A percentile compares a stretch with the other conserved stretches of the same genome.
Conservation (phyloP, 2,113 vertebrate species). For the Talpa occidentalis region DNA sequence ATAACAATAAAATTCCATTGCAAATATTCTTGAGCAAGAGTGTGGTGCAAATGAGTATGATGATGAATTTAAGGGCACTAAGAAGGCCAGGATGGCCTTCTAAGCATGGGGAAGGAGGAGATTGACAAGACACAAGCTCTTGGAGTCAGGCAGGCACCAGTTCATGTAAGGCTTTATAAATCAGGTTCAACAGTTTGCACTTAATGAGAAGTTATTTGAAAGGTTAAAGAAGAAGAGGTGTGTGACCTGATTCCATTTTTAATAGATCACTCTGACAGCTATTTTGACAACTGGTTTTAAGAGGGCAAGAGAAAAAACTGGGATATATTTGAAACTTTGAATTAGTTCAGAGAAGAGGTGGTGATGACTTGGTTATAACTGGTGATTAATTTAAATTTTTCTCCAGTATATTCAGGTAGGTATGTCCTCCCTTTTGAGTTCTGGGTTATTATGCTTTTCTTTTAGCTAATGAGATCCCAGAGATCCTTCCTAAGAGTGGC, state of each 20-base stretch:
- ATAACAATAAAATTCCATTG: background rate
- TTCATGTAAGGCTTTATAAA: background rate
- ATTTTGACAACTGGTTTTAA: background rate
- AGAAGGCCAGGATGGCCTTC: background rate
- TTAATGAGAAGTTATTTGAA: conserved; percentile 2
- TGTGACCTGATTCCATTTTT: conserved; percentile 37
- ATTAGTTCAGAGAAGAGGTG: background rate
- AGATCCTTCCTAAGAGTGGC: background rate
- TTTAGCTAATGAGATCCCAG: background rate
- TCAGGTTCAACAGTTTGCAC: background rate
- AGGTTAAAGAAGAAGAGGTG: background rate
- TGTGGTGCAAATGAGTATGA: background rate
- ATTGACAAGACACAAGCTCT: background rate
- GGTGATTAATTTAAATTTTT: background rate
- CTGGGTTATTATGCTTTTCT: background rate
- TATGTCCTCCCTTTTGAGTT: background rate
- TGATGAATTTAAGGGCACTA: background rate
- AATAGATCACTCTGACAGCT: background rate
- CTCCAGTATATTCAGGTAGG: background rate
- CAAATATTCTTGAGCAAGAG: background rate
- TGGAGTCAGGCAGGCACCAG: background rate
- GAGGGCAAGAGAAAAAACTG: background rate
- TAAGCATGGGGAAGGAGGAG: background rate
- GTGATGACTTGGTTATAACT: background rate
- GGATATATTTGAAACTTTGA: background rate